A percentile compares a stretch with the other conserved stretches of the same genome.
Conservation (phyloP, 2,113 vertebrate genomes). For the Chlamydotis undulata region DNA sequence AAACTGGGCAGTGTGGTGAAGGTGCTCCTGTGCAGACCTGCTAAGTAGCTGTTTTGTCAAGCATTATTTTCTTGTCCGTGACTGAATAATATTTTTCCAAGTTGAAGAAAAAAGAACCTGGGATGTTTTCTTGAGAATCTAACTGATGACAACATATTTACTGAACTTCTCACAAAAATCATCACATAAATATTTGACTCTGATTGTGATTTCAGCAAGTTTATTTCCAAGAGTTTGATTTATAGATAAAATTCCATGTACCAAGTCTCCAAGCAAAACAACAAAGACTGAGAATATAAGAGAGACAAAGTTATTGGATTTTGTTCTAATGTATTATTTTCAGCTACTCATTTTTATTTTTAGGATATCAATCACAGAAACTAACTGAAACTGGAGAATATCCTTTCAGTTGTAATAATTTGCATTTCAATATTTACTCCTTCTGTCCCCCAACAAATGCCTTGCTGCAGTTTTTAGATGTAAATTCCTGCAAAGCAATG, state of each 20-base stretch:
- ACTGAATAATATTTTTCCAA: slow-evolving; percentile 37
- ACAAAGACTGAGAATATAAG: not conserved
- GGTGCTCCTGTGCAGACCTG: slow-evolving; percentile 26
- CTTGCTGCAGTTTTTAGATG: not conserved
- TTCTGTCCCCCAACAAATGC: not conserved
- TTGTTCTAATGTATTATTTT: not conserved
- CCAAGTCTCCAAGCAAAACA: slow-evolving; percentile 38
- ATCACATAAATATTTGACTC: slow-evolving; percentile 56
- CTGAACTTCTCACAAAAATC: slow-evolving; percentile 54
- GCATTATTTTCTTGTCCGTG: not conserved
- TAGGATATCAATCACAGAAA: not conserved
- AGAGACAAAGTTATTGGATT: not conserved
- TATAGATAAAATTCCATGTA: slow-evolving; percentile 41
- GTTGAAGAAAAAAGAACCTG: not conserved
- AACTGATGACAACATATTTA: slow-evolving; percentile 57
- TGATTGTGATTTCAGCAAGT: slow-evolving; percentile 55
- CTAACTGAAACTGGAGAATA: not conserved
- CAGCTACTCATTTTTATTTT: not conserved
- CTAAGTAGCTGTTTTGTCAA: not conserved
- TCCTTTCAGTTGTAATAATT: not conserved
- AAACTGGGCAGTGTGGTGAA: not conserved
- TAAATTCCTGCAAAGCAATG: not conserved
- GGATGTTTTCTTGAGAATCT: slow-evolving; percentile 23
- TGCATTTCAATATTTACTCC: not conserved
- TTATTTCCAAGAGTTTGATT: slow-evolving; percentile 57